Evolutionary conservation across 2,113 vertebrate genomes (phyloP), one percentile per base, ranked within the genome.

Genomic region (Rattus rattus): DNA sequence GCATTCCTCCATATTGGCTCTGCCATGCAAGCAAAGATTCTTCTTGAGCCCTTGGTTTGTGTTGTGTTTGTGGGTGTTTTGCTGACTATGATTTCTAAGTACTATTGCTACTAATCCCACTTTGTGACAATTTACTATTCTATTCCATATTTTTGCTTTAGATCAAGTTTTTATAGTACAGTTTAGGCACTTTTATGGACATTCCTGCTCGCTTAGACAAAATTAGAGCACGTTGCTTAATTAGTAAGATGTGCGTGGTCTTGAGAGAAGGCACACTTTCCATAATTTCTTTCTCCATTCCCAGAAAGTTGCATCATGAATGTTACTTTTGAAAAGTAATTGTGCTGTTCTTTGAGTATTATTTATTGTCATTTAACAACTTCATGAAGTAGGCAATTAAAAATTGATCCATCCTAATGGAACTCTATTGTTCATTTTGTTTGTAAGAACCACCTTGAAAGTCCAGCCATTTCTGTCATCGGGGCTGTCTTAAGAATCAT

Each of bases 191-290:
- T 92, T 95, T 94, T 91, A 92, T 96, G 89, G 90, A 77, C 94
- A 95, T 97, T 97, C 86, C 61, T 97, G 63, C 91, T 96, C 90
- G 91, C 92, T 97, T 97, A 96, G 92, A 96, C 96, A 97, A 96
- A 97, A 96, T 96, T 94, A 91, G 39, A 94, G 81, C 75, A 91
- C 77, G 80, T 86, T 89, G 76, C 88, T 94, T 95, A 95, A 96
- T 97, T 96, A 96, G 65, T 83, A 87, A 83, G 94, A 92, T 91
- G 81, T 85, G 52, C 73, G 88, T 84, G 36, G 77, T 96, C 85
- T 76, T 1, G 33, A 67, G 72, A 69, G 39, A 97, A 96, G 85
- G 73, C 52, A 19, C 26, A 91, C 67, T 94, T 94, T 9, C 81
- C 39, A 69, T 33, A 0, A n/a, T 47, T 70, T 88, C 49, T 91